Evolutionary conservation across 2,113 vertebrate species (phyloP).

Genomic region (Emydocephalus ijimae): DNA sequence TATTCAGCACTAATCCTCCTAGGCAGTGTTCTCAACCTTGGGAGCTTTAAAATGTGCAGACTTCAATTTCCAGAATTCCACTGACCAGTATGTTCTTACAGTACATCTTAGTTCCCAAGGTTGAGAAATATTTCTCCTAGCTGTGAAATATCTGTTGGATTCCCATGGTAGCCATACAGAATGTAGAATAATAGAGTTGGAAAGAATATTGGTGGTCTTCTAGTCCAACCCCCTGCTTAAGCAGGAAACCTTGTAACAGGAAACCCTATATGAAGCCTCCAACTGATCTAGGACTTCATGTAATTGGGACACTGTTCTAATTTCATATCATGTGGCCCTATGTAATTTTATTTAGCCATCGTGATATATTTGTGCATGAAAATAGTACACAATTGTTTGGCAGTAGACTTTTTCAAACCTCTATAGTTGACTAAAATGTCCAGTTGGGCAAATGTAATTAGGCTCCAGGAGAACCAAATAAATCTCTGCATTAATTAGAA

Average conservation of each 20-base stretch:
- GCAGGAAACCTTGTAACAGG: too few species aligned
- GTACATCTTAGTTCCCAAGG: not conserved
- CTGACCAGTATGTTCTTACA: not conserved
- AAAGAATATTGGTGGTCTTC: too few species aligned
- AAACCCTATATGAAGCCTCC: not conserved
- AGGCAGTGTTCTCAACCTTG: not conserved
- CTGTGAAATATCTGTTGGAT: not conserved
- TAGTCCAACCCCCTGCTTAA: too few species aligned
- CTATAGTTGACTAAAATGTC: slow-evolving; percentile 5
- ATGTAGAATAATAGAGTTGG: too few species aligned
- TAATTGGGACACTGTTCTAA: not conserved
- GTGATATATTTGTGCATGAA: not conserved
- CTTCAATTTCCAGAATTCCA: not conserved
- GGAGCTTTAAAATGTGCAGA: not conserved
- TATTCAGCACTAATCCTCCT: not conserved
- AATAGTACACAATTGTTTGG: not conserved
- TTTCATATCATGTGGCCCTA: not conserved
- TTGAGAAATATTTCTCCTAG: not conserved
- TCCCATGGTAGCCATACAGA: not conserved
- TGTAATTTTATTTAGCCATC: not conserved
- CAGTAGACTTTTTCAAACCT: not conserved
- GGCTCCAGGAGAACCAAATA: slow-evolving; percentile 4
- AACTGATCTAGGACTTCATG: not conserved
- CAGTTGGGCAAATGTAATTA: slow-evolving; percentile 34
- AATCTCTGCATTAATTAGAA: slow-evolving; percentile 38